Conservation (phyloP, 2,113 vertebrate genomes). For the Paradoxurus hermaphroditus region DNA sequence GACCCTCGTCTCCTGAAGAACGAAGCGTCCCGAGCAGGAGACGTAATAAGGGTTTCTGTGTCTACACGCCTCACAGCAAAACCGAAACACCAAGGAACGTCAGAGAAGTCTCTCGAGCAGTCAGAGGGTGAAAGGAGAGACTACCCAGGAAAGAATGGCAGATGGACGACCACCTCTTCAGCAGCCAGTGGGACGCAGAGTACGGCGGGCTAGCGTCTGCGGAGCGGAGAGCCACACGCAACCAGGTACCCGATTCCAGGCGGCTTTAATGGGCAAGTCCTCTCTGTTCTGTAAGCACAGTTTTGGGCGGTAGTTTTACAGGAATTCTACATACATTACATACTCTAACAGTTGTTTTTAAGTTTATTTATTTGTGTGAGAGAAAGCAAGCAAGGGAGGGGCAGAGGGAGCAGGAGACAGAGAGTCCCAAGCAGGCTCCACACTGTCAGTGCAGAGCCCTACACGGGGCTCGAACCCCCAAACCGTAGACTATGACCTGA, state of each 20-base stretch:
- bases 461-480: too few relatives aligned
- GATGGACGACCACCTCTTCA: neutral
- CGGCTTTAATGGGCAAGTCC: neutral
- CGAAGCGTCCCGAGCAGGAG: neutral
- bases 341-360: neutral
- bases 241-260: too few relatives aligned
- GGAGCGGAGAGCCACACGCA: neutral
- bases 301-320: neutral
- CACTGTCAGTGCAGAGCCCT: too few relatives aligned
- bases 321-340: neutral
- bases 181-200: neutral
- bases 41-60: neutral
- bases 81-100: neutral
- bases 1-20: neutral
- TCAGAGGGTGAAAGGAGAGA: neutral
- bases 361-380: too few relatives aligned
- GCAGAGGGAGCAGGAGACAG: too few relatives aligned
- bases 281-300: neutral
- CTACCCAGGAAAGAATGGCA: neutral
- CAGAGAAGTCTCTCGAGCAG: neutral
- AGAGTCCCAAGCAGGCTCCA: too few relatives aligned
- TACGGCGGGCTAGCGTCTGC: neutral
- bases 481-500: too few relatives aligned
- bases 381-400: too few relatives aligned
- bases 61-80: neutral